phyloP scores from a whole-genome alignment of 2,113 vertebrate genomes.

The Origma solitaria region DNA sequence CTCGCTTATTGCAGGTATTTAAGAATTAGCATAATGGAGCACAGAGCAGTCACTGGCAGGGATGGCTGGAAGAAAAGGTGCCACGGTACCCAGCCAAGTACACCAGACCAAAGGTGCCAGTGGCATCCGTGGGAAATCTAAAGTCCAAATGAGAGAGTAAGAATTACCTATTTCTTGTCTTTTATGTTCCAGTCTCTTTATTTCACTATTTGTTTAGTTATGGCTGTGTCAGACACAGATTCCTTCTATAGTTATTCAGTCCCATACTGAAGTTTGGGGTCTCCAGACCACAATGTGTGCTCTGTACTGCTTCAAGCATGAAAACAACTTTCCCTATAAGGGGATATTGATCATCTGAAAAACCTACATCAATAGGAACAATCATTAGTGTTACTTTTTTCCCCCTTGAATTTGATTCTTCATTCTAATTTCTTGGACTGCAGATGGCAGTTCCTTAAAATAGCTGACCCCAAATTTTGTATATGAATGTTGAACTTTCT shows the following conservation, averaged over 20 bases:
- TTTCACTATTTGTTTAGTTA: neutral
- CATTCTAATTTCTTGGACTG: neutral
- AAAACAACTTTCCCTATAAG: neutral
- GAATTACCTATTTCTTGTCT: neutral
- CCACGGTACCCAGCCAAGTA: neutral
- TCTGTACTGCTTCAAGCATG: neutral
- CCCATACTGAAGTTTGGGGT: neutral
- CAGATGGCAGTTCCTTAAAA: neutral
- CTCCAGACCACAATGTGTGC: neutral
- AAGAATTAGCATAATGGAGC: rapidly evolving
- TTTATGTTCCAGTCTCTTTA: neutral
- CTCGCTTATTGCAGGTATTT: neutral
- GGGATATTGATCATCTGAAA: neutral
- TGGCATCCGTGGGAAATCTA: neutral
- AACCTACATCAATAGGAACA: neutral
- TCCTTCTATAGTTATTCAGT: neutral
- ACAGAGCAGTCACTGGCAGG: neutral
- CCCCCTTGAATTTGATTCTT: neutral
- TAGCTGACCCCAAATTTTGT: neutral
- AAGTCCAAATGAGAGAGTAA: neutral
- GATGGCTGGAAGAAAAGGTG: neutral
- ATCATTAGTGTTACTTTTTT: neutral
- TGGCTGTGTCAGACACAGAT: neutral
- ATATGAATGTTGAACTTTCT: neutral
- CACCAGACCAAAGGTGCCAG: neutral